Conservation (phyloP, 1,140 invertebrate genomes). For the Drosophila miranda region DNA sequence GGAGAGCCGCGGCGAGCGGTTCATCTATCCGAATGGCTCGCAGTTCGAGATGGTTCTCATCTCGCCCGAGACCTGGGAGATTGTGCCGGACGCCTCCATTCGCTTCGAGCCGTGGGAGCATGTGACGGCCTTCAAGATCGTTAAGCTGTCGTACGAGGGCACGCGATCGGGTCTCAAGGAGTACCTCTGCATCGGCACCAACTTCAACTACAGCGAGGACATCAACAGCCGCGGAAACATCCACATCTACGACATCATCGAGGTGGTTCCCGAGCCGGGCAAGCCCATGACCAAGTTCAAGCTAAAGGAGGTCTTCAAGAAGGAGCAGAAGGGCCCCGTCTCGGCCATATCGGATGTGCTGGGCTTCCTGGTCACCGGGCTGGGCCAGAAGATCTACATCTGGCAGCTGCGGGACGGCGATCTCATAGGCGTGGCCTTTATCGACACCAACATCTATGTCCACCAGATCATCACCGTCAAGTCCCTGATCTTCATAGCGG, state of each 20-base stretch:
- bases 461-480: constrained; percentile 96
- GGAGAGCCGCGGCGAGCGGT: constrained; percentile 87
- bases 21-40: constrained; percentile 93
- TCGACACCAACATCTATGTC: constrained; percentile 99
- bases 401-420: constrained; percentile 98
- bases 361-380: constrained; percentile 97
- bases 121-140: constrained; percentile 97
- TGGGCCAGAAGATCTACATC: constrained; percentile 99
- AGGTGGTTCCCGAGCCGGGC: constrained; percentile 99
- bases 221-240: constrained; percentile 96
- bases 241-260: constrained; percentile 98
- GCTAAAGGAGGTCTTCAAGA: constrained; percentile 97
- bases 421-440: constrained; percentile 98
- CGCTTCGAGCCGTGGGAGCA: constrained; percentile 97
- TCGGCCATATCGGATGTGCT: constrained; percentile 97
- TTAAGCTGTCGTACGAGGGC: constrained; percentile 95
- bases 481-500: constrained; percentile 96
- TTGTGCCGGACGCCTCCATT: constrained; percentile 93
- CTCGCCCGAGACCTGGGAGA: constrained; percentile 97
- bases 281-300: constrained; percentile 98
- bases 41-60: constrained; percentile 95
- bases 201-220: constrained; percentile 99
- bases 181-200: constrained; percentile 97
- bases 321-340: constrained; percentile 99
- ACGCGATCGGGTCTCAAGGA: constrained; percentile 94